phyloP scores from a whole-genome alignment of 2,113 vertebrate species.

The Cricetomys ansorgei region DNA sequence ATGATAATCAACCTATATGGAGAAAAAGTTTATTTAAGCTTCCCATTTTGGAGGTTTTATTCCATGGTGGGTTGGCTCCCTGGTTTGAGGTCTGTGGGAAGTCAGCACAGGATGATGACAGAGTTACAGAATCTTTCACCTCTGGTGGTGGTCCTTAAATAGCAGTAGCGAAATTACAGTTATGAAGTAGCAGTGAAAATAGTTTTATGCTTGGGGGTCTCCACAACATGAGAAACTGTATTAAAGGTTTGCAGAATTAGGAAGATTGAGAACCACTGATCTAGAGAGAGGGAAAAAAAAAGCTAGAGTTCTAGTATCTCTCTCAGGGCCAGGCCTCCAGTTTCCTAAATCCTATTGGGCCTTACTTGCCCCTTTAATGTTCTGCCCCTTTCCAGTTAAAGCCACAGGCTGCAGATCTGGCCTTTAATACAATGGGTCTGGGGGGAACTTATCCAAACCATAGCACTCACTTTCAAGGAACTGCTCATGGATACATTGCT shows the following conservation, averaged over 20 bases:
- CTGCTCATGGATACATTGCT: background rate
- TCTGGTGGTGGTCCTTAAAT: too few relatives aligned
- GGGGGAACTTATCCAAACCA: background rate
- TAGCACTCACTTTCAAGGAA: background rate
- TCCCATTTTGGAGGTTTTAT: background rate
- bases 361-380: background rate
- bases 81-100: background rate
- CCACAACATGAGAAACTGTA: too few relatives aligned
- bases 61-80: too few relatives aligned
- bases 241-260: too few relatives aligned
- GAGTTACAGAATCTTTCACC: background rate
- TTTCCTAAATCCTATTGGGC: background rate
- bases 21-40: background rate
- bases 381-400: background rate
- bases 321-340: background rate
- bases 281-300: background rate
- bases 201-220: too few relatives aligned
- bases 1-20: background rate
- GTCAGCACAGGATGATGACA: background rate
- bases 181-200: too few relatives aligned
- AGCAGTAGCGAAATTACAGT: too few relatives aligned
- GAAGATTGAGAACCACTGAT: background rate
- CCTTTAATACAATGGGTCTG: background rate
- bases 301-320: background rate
- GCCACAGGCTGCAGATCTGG: background rate